Conservation (phyloP, 2,113 vertebrate species). For the Riparia riparia region DNA sequence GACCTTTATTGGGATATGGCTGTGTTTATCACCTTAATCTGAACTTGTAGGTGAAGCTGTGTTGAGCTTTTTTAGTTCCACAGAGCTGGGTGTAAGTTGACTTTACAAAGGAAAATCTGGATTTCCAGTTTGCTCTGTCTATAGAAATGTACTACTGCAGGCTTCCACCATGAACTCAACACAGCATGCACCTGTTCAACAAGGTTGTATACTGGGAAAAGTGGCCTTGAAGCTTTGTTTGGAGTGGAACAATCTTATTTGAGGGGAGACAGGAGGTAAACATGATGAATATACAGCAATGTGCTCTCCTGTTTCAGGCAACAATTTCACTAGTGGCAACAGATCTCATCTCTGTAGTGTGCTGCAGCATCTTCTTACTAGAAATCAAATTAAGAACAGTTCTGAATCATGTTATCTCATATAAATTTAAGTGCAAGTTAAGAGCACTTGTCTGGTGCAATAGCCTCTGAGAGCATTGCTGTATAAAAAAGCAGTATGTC, state of each 20-base stretch:
- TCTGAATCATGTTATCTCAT: background rate
- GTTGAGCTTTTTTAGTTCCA: background rate
- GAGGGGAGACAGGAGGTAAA: background rate
- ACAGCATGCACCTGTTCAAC: fast-evolving
- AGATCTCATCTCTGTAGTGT: background rate
- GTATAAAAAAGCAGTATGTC: background rate
- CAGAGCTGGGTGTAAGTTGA: background rate
- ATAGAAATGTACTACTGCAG: background rate
- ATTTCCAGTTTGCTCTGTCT: background rate
- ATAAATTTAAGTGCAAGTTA: background rate
- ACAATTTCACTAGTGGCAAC: background rate
- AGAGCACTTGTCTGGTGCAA: background rate
- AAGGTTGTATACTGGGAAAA: background rate
- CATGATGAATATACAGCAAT: background rate
- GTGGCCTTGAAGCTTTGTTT: background rate
- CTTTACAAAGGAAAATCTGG: background rate
- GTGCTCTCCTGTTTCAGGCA: background rate
- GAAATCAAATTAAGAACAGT: background rate
- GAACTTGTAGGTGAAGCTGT: background rate
- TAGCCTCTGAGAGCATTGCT: background rate
- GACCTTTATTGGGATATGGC: background rate
- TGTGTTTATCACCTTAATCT: background rate
- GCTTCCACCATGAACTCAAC: background rate
- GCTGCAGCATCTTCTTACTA: background rate
- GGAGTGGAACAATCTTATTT: background rate